Conservation (phyloP, 2,797 vertebrate genomes). For the Champsocephalus esox region DNA sequence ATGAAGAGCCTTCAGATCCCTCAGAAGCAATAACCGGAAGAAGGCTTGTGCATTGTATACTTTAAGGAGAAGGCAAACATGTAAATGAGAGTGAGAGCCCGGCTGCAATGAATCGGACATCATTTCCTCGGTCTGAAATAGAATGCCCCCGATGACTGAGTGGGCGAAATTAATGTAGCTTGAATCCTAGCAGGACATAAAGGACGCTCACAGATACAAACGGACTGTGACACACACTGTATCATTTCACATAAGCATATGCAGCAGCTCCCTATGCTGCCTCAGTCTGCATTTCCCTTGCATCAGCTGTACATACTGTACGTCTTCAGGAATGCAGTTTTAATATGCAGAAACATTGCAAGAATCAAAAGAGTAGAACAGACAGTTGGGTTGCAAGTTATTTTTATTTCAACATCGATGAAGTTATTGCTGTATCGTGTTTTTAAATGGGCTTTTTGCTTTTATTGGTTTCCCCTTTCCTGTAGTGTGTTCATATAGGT, state of each 20-base stretch:
- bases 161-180: slow-evolving; percentile 29
- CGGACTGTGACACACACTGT: neutral
- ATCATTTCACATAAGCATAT: slow-evolving; percentile 11
- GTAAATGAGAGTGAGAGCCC: slow-evolving; percentile 16
- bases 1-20: slow-evolving; percentile 38
- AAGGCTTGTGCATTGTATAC: slow-evolving; percentile 26
- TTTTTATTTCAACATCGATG: too few species aligned
- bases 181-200: slow-evolving; percentile 39
- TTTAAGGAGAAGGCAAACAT: slow-evolving; percentile 11
- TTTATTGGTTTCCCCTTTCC: too few species aligned
- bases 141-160: slow-evolving; percentile 27
- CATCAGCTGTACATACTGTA: neutral
- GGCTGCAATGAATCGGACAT: slow-evolving; percentile 14
- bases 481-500: too few species aligned
- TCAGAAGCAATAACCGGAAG: slow-evolving; percentile 21
- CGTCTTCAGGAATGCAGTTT: neutral
- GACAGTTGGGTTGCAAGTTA: too few species aligned
- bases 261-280: neutral
- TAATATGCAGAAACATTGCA: neutral
- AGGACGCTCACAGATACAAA: slow-evolving; percentile 25
- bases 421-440: too few species aligned
- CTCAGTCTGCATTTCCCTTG: neutral
- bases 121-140: slow-evolving; percentile 34
- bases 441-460: too few species aligned
- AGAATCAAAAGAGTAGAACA: too few species aligned